Base-by-base conservation (phyloP, 1,140 invertebrate species). In the Eueides isabella region DNA sequence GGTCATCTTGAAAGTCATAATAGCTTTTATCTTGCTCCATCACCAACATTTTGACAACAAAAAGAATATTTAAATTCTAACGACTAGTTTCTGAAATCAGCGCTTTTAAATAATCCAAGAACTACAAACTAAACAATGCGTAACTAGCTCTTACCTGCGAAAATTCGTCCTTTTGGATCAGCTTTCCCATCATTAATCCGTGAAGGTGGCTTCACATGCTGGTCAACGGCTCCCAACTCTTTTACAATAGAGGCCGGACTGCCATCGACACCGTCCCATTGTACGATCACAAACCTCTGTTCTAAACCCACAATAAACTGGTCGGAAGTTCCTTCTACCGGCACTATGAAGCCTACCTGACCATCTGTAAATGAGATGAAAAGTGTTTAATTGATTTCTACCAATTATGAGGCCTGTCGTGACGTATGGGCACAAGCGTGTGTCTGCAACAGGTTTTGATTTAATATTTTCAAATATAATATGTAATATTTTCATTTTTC, bases 121-220 rank as follows among this genome's bases (percentile, higher is more conserved):
- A 2, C 12, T 9, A 44, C 41, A 44, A 19, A 44, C 7, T 55
- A 19, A n/a, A n/a, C n/a, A n/a, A n/a, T n/a, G n/a, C n/a, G n/a
- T n/a, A n/a, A n/a, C n/a, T 23, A 55, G 44, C 7, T 19, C 71
- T 78, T 67, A 96, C 97, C 97, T 73, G 95, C 94, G 95, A 96
- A 98, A 3, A 98, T 85, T 48, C 97, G 94, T 61, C 98, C 98
- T 12, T 84, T 89, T 0, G 95, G 94, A 89, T 99, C 98, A 73
- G 96, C 96, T 93, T 98, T 99, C 9, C 96, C 98, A 92, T 98
- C 97, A 84, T 98, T 98, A 74, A 97, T 95, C 77, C 97, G 94
- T 74, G 96, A 97, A 0, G 33, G 72, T 3, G 89, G 84, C 11
- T 28, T 29, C 0, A 89, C 86, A n/a, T 95, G 90, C 1, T 85